Conservation (phyloP, 2,888 invertebrate species). For the Pheosia tremula region DNA sequence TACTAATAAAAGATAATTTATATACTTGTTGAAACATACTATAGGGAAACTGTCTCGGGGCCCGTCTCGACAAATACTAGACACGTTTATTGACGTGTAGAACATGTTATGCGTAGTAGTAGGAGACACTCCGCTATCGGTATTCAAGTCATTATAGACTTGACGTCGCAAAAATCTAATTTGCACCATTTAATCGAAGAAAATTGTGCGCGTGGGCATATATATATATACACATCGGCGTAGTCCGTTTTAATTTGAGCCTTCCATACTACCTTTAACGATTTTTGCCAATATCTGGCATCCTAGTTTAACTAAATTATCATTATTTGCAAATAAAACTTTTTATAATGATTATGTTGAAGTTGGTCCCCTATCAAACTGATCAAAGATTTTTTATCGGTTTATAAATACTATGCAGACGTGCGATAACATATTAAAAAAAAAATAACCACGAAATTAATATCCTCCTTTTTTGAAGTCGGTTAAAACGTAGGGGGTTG, state of each 20-base stretch:
- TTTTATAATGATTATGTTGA: too few relatives aligned
- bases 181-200: slow-evolving; percentile 79
- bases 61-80: slow-evolving; percentile 63
- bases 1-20: not conserved
- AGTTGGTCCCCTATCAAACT: too few relatives aligned
- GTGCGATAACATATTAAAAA: too few relatives aligned
- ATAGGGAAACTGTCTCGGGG: slow-evolving; percentile 32
- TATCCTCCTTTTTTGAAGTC: too few relatives aligned
- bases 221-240: slow-evolving; percentile 51
- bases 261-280: slow-evolving; percentile 48
- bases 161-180: slow-evolving; percentile 70
- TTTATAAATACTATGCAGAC: too few relatives aligned
- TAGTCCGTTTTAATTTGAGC: slow-evolving; percentile 68
- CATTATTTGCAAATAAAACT: too few relatives aligned
- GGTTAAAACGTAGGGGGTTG: too few relatives aligned
- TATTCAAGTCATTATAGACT: slow-evolving; percentile 77
- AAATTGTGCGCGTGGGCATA: slow-evolving; percentile 74
- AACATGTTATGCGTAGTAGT: slow-evolving; percentile 60
- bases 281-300: too few relatives aligned
- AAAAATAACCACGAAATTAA: too few relatives aligned
- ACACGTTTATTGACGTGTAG: slow-evolving; percentile 66
- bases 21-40: slow-evolving; percentile 17
- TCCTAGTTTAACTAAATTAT: too few relatives aligned
- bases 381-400: too few relatives aligned
- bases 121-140: slow-evolving; percentile 66